Conservation (phyloP, 2,797 vertebrate species). For the Amazona ochrocephala region DNA sequence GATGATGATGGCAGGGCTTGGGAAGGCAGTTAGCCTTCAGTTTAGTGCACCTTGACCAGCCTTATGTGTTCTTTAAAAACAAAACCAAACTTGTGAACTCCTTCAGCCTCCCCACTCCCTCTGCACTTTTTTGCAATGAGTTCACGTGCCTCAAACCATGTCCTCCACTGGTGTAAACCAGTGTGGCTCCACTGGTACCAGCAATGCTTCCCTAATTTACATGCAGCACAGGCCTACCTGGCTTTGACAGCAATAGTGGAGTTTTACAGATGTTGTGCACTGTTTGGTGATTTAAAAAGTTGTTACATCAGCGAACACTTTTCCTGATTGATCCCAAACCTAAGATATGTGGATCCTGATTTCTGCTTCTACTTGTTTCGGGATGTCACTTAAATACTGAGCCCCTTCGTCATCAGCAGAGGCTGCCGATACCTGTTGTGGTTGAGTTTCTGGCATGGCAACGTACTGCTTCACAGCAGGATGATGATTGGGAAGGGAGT, state of each 20-base stretch:
- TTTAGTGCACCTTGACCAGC: background rate
- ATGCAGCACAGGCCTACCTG: accelerated
- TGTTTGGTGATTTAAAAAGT: background rate
- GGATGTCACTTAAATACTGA: background rate
- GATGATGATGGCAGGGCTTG: background rate
- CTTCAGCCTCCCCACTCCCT: background rate
- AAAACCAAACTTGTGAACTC: background rate
- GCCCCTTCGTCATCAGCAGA: accelerated
- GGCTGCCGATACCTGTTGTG: accelerated
- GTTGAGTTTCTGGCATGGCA: background rate
- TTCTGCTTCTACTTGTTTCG: background rate
- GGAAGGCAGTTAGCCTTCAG: background rate
- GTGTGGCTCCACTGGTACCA: background rate
- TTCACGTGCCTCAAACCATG: background rate
- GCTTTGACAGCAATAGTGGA: background rate
- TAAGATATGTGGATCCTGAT: background rate
- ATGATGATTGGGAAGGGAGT: background rate
- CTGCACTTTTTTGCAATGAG: background rate
- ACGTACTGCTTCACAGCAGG: background rate
- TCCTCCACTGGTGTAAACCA: background rate
- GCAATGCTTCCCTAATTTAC: background rate
- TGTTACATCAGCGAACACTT: background rate
- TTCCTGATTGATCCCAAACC: background rate
- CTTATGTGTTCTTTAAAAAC: background rate
- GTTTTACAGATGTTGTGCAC: background rate